These are phyloP conservation scores for Leptinotarsa lineolata DNA, from an alignment of 1,140 invertebrate genomes.

Conservation along the genomic window DNA sequence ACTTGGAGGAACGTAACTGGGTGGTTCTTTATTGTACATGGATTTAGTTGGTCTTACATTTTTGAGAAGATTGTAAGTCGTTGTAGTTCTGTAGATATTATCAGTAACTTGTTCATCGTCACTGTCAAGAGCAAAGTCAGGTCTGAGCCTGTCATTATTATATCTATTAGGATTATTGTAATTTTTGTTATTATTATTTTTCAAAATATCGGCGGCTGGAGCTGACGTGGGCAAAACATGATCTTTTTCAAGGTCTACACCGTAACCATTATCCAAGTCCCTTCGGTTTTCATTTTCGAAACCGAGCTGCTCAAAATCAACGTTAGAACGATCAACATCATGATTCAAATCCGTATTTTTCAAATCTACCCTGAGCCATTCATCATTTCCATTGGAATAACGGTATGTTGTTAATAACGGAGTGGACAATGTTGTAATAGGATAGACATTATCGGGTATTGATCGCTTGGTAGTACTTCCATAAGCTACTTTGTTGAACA, in stretches of 20 bases:
- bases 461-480: conserved; percentile 69
- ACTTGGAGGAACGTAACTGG: conserved; percentile 79
- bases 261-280: conserved; percentile 59
- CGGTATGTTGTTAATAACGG: conserved; percentile 63
- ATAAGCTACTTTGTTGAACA: conserved; percentile 71
- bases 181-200: conserved; percentile 71
- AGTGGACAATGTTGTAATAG: conserved; percentile 65
- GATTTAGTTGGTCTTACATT: conserved; percentile 59
- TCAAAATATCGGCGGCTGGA: conserved; percentile 71
- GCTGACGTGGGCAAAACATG: conserved; percentile 71
- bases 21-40: conserved; percentile 65
- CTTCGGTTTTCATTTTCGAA: conserved; percentile 44
- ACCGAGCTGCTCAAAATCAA: conserved; percentile 41
- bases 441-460: conserved; percentile 67
- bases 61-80: conserved; percentile 55
- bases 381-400: conserved; percentile 53
- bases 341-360: conserved; percentile 42
- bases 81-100: conserved; percentile 50
- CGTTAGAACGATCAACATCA: conserved; percentile 34
- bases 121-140: conserved; percentile 40
- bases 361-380: conserved; percentile 52
- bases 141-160: conserved; percentile 53
- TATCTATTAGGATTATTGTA: conserved; percentile 67
- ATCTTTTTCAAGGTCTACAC: conserved; percentile 68
- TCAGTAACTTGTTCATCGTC: conserved; percentile 50